Base-by-base conservation (phyloP, 2,797 vertebrate genomes). In the Sparidentex hasta region DNA sequence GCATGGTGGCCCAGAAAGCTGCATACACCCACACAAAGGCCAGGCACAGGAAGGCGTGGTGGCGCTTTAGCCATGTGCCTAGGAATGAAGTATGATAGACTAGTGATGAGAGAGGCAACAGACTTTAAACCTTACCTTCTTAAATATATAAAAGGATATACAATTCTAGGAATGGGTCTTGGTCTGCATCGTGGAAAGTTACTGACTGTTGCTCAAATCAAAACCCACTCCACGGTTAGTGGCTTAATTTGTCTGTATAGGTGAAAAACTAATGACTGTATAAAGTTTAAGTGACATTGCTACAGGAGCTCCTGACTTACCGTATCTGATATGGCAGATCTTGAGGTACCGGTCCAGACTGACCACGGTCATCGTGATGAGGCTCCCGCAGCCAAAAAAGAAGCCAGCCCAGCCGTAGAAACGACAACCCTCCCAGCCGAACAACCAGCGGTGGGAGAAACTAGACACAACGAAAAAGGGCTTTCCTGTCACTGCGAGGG, bases 361-460 rank as follows among this genome's bases (percentile, higher is more conserved):
- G 88, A 99, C 97, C 54, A 97, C 92, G 0, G 97, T 98, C 97
- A 99, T 96, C 7, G 98, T 99, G 90, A 97, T 97, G 64, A 99
- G 97, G 85, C 97, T 99, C 25, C 97, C 98, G 27, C 96, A 97
- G 57, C 98, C 98, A 67, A 99, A 99, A 95, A 99, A 98, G 93
- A 99, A 99, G 3, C 98, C 97, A 0, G 97, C 95, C 97, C 97
- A 99, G 71, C 98, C 97, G 0, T 98, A 99, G 96, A 96, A 97
- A 20, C 93, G 96, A 81, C 98, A 99, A 65, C 96, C 96, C 7
- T 95, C 93, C 97, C 97, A 98, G 59, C 98, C 98, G 4, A 99
- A 99, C 75, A 97, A 79, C 98, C 98, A 99, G 81, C 97, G 97
- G 78, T 99, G 97, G 65, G 92, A 95, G 62, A 98, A 96, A 93